Percentiles rank a stretch among this genome's conserved stretches.
Evolutionary conservation across 2,797 vertebrate species (phyloP).

Genomic region (Cynopterus sphinx): DNA sequence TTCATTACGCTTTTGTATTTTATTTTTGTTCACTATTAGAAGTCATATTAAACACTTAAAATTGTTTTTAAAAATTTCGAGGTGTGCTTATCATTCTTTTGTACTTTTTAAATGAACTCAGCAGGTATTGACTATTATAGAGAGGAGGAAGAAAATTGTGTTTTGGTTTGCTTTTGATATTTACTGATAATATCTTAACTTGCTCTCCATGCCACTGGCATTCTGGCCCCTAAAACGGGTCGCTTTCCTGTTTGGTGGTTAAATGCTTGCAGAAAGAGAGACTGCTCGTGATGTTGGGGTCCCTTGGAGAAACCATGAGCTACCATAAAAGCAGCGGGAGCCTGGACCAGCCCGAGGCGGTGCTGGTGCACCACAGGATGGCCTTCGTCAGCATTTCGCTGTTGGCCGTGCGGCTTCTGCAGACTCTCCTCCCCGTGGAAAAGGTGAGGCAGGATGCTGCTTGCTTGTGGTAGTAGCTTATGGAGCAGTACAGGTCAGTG

Average conservation of each 20-base stretch:
- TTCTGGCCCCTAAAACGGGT: neutral
- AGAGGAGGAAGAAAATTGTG: neutral
- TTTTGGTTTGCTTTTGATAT: conserved; percentile 5
- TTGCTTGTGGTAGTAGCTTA: neutral
- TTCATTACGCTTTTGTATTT: neutral
- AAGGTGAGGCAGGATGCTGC: conserved; percentile 86
- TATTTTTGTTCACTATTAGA: conserved; percentile 8
- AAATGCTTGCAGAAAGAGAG: conserved; percentile 90
- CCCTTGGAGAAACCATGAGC: conserved; percentile 91
- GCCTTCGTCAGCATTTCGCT: conserved; percentile 90
- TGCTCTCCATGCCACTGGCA: neutral
- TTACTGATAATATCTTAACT: neutral
- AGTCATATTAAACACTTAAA: neutral
- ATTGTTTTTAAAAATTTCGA: neutral
- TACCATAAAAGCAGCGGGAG: conserved; percentile 86
- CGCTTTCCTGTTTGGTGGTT: conserved; percentile 48
- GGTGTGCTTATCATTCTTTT: neutral
- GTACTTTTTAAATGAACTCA: neutral
- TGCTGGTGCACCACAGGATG: conserved; percentile 91
- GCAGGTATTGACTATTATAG: neutral
- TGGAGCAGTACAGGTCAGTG: too few species aligned
- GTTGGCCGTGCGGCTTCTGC: conserved; percentile 91
- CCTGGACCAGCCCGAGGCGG: conserved; percentile 83
- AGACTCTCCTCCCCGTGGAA: conserved; percentile 93
- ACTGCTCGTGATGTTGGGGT: conserved; percentile 89